Conservation (phyloP, 2,797 vertebrate genomes). For the Enteromius trimaculatus region DNA sequence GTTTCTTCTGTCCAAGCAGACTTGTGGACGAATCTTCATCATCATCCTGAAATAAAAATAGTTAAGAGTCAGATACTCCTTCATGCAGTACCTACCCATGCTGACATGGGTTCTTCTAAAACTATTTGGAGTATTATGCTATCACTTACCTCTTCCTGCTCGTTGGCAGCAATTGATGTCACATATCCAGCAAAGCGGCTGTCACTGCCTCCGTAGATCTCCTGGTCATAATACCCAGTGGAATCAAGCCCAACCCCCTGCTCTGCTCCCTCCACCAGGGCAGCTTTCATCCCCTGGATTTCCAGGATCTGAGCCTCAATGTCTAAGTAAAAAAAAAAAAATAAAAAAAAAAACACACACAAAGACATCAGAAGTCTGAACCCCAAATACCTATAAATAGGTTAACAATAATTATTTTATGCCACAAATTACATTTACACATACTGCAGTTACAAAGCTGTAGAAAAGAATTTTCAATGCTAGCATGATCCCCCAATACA, state of each 20-base stretch:
- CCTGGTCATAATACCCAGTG: constrained; percentile 96
- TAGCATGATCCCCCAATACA: not conserved
- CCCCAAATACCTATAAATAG: not conserved
- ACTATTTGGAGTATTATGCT: not conserved
- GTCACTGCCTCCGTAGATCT: constrained; percentile 97
- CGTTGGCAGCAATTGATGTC: constrained; percentile 97
- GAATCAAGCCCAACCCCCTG: constrained; percentile 97
- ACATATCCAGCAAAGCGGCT: constrained; percentile 97
- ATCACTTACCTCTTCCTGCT: constrained; percentile 93
- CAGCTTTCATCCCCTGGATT: constrained; percentile 96
- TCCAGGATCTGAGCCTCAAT: constrained; percentile 99
- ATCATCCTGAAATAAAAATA: constrained; percentile 83
- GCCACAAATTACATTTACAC: not conserved
- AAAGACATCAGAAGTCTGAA: not conserved
- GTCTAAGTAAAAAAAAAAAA: constrained; percentile 69
- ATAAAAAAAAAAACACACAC: not conserved
- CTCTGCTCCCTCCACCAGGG: constrained; percentile 84
- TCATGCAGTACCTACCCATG: not conserved
- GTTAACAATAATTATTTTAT: not conserved
- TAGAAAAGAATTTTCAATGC: not conserved
- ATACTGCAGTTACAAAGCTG: not conserved
- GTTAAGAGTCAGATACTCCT: constrained; percentile 61
- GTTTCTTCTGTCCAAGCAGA: constrained; percentile 95
- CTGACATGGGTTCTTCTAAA: not conserved
- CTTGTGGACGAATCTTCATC: constrained; percentile 93